Base-by-base conservation (phyloP, 2,888 invertebrate species). In the Stenotaenia linearis region DNA sequence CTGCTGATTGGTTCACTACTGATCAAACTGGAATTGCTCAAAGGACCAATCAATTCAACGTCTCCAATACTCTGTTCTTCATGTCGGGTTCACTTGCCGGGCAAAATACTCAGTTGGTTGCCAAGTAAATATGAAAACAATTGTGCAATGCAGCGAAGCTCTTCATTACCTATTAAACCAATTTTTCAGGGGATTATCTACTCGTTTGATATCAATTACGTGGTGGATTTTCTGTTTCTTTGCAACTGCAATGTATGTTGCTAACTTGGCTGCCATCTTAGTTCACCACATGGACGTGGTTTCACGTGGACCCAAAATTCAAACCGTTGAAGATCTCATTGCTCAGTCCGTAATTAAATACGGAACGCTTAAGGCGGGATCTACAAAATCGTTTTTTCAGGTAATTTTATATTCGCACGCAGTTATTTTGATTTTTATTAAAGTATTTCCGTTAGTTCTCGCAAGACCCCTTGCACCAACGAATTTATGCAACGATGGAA, bases 291-390 rank as follows among this genome's bases (percentile, higher is more conserved):
- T 96, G 83, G 95, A 96, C 94, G 82, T 84, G 85, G 95, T 95
- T 83, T 93, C 94, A 12, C 84, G 85, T 15, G 85, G 85, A 76
- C 80, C 85, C 37, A 96, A 97, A 0, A 97, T 99, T 80, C 95
- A 96, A 85, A 94, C 93, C 84, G 97, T 96, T 0, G 97, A 98
- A 85, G 98, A 98, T 87, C 89, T 99, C 78, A 95, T 97, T 30
- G 95, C 95, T 85, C 98, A 99, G 87, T 96, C 95, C 0, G 94
- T 95, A 86, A 97, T 99, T 83, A 96, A 97, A 86, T 99, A 98
- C 86, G 99, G 99, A 0, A 94, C 95, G 5, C 87, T 97, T n/a
- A 89, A 90, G 82, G 94, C 94, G 74, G 99, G 98, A 78, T 95
- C 97, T 0, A 98, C 98, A 0, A 93, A 93, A 56, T 92, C 93